Conservation (phyloP, 2,888 invertebrate species). For the Epiblema foenella region DNA sequence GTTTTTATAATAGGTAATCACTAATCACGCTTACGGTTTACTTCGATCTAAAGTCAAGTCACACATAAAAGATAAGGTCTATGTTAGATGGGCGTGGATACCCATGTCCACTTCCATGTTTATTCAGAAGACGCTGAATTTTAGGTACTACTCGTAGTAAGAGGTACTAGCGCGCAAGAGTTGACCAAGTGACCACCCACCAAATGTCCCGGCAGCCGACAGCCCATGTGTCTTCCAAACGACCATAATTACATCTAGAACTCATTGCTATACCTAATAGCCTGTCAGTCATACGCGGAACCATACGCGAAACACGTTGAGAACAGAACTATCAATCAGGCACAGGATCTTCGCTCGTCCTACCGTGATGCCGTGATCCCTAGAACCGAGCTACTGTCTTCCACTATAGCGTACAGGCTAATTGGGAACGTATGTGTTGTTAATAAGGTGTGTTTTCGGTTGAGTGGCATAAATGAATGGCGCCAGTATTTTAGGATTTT, state of each 20-base stretch:
- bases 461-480: constrained; percentile 60
- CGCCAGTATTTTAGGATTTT: constrained; percentile 83
- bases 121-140: too few relatives aligned
- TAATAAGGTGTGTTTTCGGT: constrained; percentile 62
- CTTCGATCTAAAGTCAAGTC: too few relatives aligned
- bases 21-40: neutral
- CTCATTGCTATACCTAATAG: constrained; percentile 17
- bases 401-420: constrained; percentile 44
- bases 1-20: neutral
- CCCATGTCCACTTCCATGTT: too few relatives aligned
- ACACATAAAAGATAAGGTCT: neutral
- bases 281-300: constrained; percentile 37
- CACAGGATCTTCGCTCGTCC: constrained; percentile 80
- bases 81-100: neutral
- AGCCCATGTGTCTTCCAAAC: constrained; percentile 20
- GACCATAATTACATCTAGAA: constrained; percentile 20
- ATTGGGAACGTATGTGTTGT: constrained; percentile 58
- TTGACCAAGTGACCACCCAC: constrained; percentile 30
- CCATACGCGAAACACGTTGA: constrained; percentile 33
- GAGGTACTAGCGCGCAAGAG: too few relatives aligned
- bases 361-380: constrained; percentile 77
- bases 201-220: constrained; percentile 11
- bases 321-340: constrained; percentile 47
- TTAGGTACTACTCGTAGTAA: too few relatives aligned
- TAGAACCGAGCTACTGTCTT: constrained; percentile 59